A percentile compares a stretch with the other conserved stretches of the same genome.
Conservation (phyloP, 2,888 invertebrate genomes). For the Ophion ellenae region DNA sequence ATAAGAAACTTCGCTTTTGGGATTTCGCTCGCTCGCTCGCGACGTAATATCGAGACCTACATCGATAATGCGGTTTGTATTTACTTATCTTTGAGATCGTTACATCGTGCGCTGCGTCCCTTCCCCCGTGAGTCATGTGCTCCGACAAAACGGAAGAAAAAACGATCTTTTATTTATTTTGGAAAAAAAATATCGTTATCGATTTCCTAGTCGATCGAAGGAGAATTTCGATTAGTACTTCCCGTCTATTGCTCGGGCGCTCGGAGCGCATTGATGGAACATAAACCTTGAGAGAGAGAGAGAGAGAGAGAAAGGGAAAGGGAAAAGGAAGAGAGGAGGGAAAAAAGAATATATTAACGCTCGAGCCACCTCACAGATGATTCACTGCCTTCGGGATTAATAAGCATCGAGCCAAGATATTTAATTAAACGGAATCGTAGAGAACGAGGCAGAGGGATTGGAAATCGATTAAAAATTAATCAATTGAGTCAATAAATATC, state of each 20-base stretch:
- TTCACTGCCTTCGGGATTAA: constrained; percentile 53
- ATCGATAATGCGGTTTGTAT: constrained; percentile 67
- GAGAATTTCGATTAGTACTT: constrained; percentile 53
- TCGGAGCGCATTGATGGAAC: constrained; percentile 39
- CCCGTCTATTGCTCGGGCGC: constrained; percentile 29
- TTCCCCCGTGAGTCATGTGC: constrained; percentile 9
- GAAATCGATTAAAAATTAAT: constrained; percentile 51
- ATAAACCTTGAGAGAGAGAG: constrained; percentile 7
- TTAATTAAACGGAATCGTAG: constrained; percentile 50
- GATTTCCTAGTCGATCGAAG: constrained; percentile 40
- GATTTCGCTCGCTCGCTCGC: constrained; percentile 11
- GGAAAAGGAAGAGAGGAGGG: constrained; percentile 14
- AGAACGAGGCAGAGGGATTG: constrained; percentile 10
- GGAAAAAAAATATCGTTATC: constrained; percentile 43
- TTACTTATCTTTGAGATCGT: constrained; percentile 38
- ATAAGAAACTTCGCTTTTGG: constrained; percentile 28
- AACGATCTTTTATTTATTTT: constrained; percentile 2
- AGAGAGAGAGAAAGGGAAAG: constrained; percentile 17
- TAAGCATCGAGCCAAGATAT: constrained; percentile 46
- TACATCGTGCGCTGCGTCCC: constrained; percentile 13
- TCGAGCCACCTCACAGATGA: constrained; percentile 38
- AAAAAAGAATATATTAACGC: constrained; percentile 35
- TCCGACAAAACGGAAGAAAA: constrained; percentile 20
- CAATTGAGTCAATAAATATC: constrained; percentile 37
- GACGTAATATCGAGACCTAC: constrained; percentile 67